Percentiles rank a stretch among this genome's conserved stretches.
phyloP scores from a whole-genome alignment of 2,797 vertebrate species.

The Squalus acanthias region DNA sequence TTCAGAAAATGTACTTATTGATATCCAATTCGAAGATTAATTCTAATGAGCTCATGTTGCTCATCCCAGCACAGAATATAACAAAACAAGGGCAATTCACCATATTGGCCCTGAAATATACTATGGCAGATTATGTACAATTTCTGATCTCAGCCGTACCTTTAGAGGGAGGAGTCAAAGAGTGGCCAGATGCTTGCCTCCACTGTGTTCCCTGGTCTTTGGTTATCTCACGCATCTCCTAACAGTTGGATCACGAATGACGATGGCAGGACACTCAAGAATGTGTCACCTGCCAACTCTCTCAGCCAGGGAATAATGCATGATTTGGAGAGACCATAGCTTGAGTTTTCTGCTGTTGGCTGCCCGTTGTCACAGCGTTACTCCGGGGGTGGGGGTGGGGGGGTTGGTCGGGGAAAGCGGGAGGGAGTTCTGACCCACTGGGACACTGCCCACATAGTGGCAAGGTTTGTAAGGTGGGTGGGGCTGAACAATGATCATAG shows the following conservation, averaged over 20 bases:
- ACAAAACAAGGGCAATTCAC: background rate
- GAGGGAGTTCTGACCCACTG: too few relatives aligned
- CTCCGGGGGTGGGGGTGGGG: too few relatives aligned
- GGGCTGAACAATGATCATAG: too few relatives aligned
- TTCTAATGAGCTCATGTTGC: background rate
- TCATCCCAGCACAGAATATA: background rate
- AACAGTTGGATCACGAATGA: background rate
- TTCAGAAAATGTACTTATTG: background rate
- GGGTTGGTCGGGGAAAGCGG: too few relatives aligned
- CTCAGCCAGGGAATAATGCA: too few relatives aligned
- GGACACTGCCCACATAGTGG: too few relatives aligned
- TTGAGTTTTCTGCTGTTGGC: too few relatives aligned
- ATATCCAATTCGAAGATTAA: background rate
- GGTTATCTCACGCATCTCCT: background rate
- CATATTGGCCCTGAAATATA: background rate
- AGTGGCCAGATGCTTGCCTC: background rate
- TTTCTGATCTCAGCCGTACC: background rate
- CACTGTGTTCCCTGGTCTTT: background rate
- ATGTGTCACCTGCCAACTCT: background rate
- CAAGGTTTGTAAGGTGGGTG: too few relatives aligned
- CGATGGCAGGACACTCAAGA: background rate
- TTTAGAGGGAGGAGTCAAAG: background rate
- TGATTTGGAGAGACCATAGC: too few relatives aligned
- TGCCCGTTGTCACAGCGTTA: too few relatives aligned
- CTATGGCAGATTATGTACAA: background rate